These are phyloP conservation scores for Ganaspis brasiliensis DNA, from an alignment of 2,888 invertebrate species.

Conservation along the genomic window DNA sequence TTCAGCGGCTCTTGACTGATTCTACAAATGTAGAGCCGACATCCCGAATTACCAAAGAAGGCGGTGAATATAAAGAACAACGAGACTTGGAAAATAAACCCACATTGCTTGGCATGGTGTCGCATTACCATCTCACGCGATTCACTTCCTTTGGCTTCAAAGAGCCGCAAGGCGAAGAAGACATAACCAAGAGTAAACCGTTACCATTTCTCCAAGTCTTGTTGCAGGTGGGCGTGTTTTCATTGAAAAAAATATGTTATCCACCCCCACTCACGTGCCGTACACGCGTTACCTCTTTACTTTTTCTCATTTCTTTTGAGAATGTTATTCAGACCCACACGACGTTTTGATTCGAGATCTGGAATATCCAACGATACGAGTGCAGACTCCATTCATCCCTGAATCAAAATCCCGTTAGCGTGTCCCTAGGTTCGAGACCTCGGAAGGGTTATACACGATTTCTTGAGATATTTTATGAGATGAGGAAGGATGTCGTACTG, in stretches of 20 bases:
- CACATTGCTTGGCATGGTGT: slow-evolving; percentile 49
- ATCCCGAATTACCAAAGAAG: slow-evolving; percentile 37
- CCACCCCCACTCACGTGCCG: not conserved
- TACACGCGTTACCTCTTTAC: slow-evolving; percentile 24
- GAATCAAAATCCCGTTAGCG: slow-evolving; percentile 36
- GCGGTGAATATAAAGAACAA: slow-evolving; percentile 39
- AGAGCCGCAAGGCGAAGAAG: not conserved
- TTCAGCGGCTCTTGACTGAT: slow-evolving; percentile 28
- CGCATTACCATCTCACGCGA: slow-evolving; percentile 48
- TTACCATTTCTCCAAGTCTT: slow-evolving; percentile 7
- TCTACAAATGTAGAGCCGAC: slow-evolving; percentile 21
- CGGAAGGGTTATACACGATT: slow-evolving; percentile 42
- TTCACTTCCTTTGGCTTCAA: slow-evolving; percentile 30
- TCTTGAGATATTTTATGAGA: slow-evolving; percentile 40
- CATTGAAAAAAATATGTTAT: slow-evolving; percentile 13
- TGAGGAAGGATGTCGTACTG: slow-evolving; percentile 40
- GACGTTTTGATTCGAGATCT: slow-evolving; percentile 24
- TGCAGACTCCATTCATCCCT: slow-evolving; percentile 30
- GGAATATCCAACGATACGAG: slow-evolving; percentile 10
- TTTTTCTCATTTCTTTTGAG: not conserved
- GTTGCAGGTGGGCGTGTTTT: slow-evolving; percentile 22
- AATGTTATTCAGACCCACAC: slow-evolving; percentile 8
- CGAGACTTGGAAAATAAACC: slow-evolving; percentile 51
- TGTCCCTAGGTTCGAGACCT: slow-evolving; percentile 36
- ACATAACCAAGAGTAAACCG: slow-evolving; percentile 4